Conservation (phyloP, 2,113 vertebrate species). For the Daboia siamensis region DNA sequence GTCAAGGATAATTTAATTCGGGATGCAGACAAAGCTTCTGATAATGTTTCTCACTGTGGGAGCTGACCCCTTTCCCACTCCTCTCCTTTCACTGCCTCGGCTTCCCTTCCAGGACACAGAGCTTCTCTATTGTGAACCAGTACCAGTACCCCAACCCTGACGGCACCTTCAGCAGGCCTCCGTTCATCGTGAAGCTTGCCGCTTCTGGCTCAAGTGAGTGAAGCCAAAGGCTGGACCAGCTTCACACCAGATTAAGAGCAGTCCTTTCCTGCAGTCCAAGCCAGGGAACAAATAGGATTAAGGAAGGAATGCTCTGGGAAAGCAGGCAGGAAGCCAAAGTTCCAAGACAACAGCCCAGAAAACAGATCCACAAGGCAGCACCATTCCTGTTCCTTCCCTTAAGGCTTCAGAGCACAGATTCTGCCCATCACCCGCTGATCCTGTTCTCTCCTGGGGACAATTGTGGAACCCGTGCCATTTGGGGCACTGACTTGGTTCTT, state of each 20-base stretch:
- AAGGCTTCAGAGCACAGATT: too few species aligned
- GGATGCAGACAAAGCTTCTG: neutral
- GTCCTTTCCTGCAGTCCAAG: neutral
- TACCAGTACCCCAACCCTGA: slow-evolving; percentile 74
- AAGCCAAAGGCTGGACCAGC: neutral
- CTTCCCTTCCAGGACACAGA: slow-evolving; percentile 62
- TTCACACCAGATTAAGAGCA: neutral
- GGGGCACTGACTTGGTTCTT: neutral
- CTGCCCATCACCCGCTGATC: neutral
- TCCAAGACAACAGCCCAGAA: neutral
- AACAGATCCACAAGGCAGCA: neutral
- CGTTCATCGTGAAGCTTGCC: slow-evolving; percentile 81
- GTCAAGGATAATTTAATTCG: neutral
- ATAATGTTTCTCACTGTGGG: neutral
- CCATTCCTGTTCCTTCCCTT: neutral
- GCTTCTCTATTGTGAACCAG: slow-evolving; percentile 65
- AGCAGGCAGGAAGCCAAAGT: neutral
- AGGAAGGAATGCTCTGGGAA: neutral
- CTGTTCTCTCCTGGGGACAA: neutral
- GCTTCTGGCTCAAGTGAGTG: slow-evolving; percentile 54
- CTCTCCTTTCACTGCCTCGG: neutral
- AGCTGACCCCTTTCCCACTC: neutral
- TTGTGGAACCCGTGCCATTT: neutral
- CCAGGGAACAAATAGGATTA: neutral
- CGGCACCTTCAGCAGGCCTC: slow-evolving; percentile 78